A percentile compares a stretch with the other conserved stretches of the same genome.
phyloP scores from a whole-genome alignment of 2,113 vertebrate genomes.

The Gorsachius goisagi region DNA sequence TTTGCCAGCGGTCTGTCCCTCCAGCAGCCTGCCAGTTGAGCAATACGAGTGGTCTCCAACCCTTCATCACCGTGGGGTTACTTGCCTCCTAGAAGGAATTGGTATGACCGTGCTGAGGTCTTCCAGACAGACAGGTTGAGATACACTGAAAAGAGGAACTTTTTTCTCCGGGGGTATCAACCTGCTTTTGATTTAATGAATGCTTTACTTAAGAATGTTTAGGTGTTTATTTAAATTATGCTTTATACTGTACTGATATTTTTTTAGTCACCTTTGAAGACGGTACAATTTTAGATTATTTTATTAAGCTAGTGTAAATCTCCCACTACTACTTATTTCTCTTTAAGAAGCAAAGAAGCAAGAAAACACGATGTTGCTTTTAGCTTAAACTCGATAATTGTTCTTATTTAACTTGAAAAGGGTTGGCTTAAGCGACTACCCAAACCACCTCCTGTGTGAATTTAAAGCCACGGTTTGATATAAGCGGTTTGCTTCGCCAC shows the following conservation, averaged over 20 bases:
- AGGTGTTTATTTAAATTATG: background rate
- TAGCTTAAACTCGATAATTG: background rate
- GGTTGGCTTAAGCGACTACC: background rate
- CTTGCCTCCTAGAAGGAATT: rapidly evolving
- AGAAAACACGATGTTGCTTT: background rate
- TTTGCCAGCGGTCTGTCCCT: background rate
- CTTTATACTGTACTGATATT: background rate
- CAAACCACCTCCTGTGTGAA: background rate
- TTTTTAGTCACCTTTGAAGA: background rate
- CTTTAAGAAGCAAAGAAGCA: background rate
- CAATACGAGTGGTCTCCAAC: no score
- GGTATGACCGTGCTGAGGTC: rapidly evolving
- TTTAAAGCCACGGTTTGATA: background rate
- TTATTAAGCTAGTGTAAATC: background rate
- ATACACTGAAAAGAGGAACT: no score
- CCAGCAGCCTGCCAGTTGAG: rapidly evolving
- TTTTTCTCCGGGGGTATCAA: background rate
- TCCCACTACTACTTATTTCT: background rate
- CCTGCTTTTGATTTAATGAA: background rate
- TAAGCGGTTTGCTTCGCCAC: background rate
- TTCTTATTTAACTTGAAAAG: background rate
- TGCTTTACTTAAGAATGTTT: background rate
- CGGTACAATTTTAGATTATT: background rate
- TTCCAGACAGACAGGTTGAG: background rate
- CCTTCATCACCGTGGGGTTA: rapidly evolving